A percentile compares a stretch with the other conserved stretches of the same genome.
Conservation (phyloP, 1,140 invertebrate genomes). For the Tribolium madens region DNA sequence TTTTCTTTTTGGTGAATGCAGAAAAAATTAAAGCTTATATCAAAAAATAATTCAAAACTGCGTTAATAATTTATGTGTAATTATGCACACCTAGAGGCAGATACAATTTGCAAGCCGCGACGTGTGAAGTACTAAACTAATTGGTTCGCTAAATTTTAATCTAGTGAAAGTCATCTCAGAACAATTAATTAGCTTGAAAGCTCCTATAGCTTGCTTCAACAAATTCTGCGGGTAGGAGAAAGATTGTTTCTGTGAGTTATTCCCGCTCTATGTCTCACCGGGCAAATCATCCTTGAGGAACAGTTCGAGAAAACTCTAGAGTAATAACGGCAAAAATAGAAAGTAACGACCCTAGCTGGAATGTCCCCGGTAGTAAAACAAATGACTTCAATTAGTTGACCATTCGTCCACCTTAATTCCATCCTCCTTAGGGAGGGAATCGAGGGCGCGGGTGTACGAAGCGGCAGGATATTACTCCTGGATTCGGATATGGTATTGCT, state of each 20-base stretch:
- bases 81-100: too few species aligned
- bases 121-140: neutral
- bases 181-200: neutral
- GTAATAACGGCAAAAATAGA: conserved; percentile 16
- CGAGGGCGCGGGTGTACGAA: conserved; percentile 16
- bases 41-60: too few species aligned
- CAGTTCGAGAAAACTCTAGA: neutral
- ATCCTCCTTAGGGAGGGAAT: conserved; percentile 25
- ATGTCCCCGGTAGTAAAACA: conserved; percentile 43
- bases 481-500: conserved; percentile 47
- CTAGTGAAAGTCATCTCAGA: neutral
- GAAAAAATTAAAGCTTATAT: too few species aligned
- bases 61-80: too few species aligned
- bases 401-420: conserved; percentile 59
- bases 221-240: neutral
- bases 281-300: neutral
- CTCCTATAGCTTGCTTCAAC: neutral
- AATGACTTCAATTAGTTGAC: conserved; percentile 58
- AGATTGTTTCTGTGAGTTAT: neutral
- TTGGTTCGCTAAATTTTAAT: neutral
- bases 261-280: neutral
- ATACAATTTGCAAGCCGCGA: too few species aligned
- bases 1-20: too few species aligned
- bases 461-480: conserved; percentile 46
- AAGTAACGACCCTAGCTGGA: conserved; percentile 28